Conservation (phyloP, 2,113 vertebrate genomes). For the Dasypus novemcinctus region DNA sequence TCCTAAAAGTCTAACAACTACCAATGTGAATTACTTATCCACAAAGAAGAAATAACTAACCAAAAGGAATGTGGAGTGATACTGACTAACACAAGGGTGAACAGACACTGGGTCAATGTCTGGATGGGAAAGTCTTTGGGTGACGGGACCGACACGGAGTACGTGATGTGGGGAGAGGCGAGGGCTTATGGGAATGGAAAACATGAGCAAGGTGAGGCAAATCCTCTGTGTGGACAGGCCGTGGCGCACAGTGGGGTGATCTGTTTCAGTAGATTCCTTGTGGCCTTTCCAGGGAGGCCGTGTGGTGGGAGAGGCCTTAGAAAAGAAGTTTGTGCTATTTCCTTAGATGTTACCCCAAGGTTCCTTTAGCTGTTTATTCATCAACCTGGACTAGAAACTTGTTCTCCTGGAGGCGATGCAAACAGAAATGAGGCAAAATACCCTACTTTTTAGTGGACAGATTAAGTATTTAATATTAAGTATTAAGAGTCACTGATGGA, state of each 20-base stretch:
- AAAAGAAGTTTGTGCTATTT: neutral
- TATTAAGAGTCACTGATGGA: neutral
- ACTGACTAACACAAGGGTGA: neutral
- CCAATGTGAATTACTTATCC: neutral
- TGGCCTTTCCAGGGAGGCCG: neutral
- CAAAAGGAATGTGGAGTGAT: neutral
- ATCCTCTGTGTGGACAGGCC: neutral
- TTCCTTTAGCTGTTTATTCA: constrained; percentile 13
- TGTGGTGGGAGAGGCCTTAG: neutral
- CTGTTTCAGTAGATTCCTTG: neutral
- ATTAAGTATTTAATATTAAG: neutral
- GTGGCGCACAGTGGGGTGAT: neutral
- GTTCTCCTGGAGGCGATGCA: neutral
- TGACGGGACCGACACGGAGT: neutral
- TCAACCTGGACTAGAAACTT: neutral
- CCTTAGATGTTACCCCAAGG: neutral
- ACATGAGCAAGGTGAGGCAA: neutral
- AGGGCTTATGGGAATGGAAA: neutral
- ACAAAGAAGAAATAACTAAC: neutral
- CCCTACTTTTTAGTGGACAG: neutral
- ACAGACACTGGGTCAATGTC: neutral
- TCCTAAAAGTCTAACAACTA: neutral
- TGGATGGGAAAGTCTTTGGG: neutral
- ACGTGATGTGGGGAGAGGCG: neutral
- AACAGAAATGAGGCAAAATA: constrained; percentile 7